Evolutionary conservation across 2,797 vertebrate genomes (phyloP).

Genomic region (Argya squamiceps): DNA sequence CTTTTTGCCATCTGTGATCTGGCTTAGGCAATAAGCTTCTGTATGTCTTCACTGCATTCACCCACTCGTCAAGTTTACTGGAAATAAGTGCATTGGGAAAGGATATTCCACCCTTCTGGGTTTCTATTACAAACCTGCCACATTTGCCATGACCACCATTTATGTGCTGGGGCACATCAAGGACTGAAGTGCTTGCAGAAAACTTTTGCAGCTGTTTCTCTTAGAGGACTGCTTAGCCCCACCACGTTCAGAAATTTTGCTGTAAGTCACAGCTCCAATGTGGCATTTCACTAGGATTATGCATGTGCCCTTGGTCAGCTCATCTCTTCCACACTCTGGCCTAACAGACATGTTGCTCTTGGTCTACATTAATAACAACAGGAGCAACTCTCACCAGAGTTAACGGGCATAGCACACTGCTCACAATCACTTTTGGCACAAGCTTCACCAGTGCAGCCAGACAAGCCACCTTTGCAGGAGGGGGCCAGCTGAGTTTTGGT

Average conservation of each 20-base stretch:
- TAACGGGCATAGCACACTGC: neutral
- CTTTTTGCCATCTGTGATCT: neutral
- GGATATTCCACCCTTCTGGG: neutral
- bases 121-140: neutral
- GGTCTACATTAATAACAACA: neutral
- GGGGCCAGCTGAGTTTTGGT: neutral
- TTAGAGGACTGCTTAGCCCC: neutral
- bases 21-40: neutral
- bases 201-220: neutral
- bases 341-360: neutral
- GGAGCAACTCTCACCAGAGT: rapidly evolving
- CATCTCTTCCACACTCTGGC: neutral
- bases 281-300: neutral
- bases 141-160: neutral
- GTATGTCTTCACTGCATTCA: neutral
- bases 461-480: neutral
- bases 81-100: neutral
- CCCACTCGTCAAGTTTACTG: neutral
- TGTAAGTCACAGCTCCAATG: neutral
- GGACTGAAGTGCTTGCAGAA: neutral
- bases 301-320: neutral
- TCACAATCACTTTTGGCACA: neutral
- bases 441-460: neutral
- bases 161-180: neutral
- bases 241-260: neutral